These are phyloP conservation scores for Lepidurus arcticus DNA, from an alignment of 1,140 invertebrate genomes.

Conservation along the genomic window DNA sequence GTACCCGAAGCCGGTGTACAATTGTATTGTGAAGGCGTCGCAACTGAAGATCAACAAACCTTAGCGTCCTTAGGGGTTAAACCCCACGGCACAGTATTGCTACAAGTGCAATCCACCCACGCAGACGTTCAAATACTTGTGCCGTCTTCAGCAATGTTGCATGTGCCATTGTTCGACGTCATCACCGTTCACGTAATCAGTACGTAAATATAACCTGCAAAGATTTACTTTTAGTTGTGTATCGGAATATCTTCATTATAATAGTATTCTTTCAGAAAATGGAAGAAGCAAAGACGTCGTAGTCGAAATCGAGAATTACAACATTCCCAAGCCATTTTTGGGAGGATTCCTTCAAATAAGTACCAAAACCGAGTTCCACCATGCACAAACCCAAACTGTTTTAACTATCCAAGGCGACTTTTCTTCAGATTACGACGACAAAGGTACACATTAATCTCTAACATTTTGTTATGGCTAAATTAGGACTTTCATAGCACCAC, in stretches of 20 bases:
- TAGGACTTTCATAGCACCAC: neutral
- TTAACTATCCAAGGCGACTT: neutral
- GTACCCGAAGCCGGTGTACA: neutral
- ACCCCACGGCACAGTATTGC: neutral
- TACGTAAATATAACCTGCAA: neutral
- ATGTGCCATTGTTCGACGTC: neutral
- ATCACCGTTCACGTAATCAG: neutral
- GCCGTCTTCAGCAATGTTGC: neutral
- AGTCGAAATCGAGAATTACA: neutral
- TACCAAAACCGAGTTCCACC: neutral
- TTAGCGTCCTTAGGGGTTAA: neutral
- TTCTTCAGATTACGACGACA: neutral
- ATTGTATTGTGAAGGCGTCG: neutral
- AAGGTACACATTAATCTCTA: neutral
- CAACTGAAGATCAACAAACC: neutral
- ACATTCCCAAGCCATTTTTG: neutral
- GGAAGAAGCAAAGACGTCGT: neutral
- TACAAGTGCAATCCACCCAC: neutral
- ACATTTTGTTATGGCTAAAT: neutral
- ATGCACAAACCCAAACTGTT: constrained; percentile 3
- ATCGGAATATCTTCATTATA: neutral
- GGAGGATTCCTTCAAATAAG: neutral
- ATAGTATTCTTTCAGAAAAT: neutral
- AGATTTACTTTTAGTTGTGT: neutral
- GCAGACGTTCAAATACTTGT: neutral